A percentile compares a stretch with the other conserved stretches of the same genome.
These are phyloP conservation scores for Myanophis thanlyinensis DNA, from an alignment of 2,113 vertebrate species.

Conservation along the genomic window DNA sequence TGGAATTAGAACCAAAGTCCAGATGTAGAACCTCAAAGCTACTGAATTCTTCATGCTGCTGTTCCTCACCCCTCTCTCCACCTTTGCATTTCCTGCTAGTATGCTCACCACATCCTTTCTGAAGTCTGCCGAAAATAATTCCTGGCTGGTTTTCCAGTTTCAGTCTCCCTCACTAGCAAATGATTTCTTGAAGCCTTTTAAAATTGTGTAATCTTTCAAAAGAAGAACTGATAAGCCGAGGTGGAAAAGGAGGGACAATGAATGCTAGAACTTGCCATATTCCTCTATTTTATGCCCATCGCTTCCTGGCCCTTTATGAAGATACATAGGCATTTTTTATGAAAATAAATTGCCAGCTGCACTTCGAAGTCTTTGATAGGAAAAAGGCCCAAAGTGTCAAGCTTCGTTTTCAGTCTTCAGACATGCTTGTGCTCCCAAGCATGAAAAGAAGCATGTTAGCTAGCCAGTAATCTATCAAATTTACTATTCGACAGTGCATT, in stretches of 20 bases:
- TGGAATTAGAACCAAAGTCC: rapidly evolving
- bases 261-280: background rate
- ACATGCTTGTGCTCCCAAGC: background rate
- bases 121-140: background rate
- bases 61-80: background rate
- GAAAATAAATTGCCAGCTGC: slow-evolving; percentile 44
- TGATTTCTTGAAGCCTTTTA: slow-evolving; percentile 52
- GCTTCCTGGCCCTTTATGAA: slow-evolving; percentile 42
- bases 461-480: background rate
- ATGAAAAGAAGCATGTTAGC: slow-evolving; percentile 7
- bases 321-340: slow-evolving; percentile 56
- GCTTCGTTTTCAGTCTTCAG: background rate
- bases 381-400: slow-evolving; percentile 17
- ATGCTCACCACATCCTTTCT: background rate
- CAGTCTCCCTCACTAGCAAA: background rate
- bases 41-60: rapidly evolving
- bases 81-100: background rate
- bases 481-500: slow-evolving; percentile 11
- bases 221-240: slow-evolving; percentile 39
- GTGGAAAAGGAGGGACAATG: slow-evolving; percentile 8
- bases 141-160: slow-evolving; percentile 42
- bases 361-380: slow-evolving; percentile 26
- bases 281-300: slow-evolving; percentile 21
- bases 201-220: slow-evolving; percentile 49
- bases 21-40: background rate